These are phyloP conservation scores for Bos indicus DNA, from an alignment of 2,113 vertebrate genomes.

Conservation along the genomic window DNA sequence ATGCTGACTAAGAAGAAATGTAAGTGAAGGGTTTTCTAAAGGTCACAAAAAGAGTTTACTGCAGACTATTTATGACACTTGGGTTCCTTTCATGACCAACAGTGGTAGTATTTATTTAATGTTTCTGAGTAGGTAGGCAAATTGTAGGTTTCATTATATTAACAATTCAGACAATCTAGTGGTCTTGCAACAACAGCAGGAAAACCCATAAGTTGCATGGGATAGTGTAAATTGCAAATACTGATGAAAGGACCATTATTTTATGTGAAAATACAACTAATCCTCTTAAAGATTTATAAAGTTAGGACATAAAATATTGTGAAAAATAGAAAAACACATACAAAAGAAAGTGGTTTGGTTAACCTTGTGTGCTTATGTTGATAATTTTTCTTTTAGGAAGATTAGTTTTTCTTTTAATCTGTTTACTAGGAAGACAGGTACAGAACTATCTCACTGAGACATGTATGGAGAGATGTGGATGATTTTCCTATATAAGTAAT, in stretches of 20 bases:
- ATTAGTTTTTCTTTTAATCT: not conserved
- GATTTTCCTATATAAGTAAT: slow-evolving; percentile 4
- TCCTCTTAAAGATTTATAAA: slow-evolving; percentile 8
- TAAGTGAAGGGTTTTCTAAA: not conserved
- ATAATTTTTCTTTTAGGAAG: not conserved
- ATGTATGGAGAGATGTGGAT: not conserved
- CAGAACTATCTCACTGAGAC: not conserved
- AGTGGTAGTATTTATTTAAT: not conserved
- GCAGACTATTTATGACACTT: not conserved
- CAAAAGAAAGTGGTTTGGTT: not conserved
- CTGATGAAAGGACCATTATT: not conserved
- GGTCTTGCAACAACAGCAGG: not conserved
- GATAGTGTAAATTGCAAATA: not conserved
- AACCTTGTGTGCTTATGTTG: not conserved
- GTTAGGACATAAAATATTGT: not conserved
- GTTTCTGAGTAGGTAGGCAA: not conserved
- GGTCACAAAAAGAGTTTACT: not conserved
- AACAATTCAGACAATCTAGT: not conserved
- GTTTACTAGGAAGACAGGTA: not conserved
- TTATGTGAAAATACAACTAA: not conserved
- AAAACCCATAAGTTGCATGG: not conserved
- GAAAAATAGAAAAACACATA: not conserved
- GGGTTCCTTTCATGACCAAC: not conserved
- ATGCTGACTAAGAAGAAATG: not conserved
- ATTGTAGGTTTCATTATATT: not conserved